Conservation (phyloP, 2,888 invertebrate genomes). For the Itoplectis maculator region DNA sequence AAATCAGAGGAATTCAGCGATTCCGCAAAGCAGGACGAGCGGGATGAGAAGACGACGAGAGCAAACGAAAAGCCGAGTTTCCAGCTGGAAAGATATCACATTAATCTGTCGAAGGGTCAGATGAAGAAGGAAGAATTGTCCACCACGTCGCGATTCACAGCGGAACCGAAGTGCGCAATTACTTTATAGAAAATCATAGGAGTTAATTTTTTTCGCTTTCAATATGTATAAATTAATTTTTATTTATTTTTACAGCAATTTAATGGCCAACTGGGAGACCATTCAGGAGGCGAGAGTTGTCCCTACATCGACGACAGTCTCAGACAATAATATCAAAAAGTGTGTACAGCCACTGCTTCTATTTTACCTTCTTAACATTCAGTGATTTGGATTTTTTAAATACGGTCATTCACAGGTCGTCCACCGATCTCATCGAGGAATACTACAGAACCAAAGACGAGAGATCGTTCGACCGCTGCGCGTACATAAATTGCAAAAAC, state of each 20-base stretch:
- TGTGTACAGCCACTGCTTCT: neutral
- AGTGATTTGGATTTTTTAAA: neutral
- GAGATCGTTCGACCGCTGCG: conserved; percentile 25
- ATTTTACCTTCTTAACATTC: neutral
- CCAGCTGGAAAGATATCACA: neutral
- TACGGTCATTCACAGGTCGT: neutral
- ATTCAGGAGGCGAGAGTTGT: conserved; percentile 23
- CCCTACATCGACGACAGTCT: neutral
- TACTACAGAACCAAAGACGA: conserved; percentile 33
- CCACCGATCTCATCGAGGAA: neutral
- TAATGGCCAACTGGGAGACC: neutral
- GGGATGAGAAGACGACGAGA: neutral
- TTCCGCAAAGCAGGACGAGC: neutral
- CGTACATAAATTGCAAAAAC: conserved; percentile 31
- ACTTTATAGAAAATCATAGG: neutral
- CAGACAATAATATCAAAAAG: conserved; percentile 5
- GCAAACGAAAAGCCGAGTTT: neutral
- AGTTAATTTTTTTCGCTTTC: no score
- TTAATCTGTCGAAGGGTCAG: neutral
- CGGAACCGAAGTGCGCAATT: conserved; percentile 4
- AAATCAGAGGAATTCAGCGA: neutral
- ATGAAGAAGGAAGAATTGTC: neutral
- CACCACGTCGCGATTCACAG: neutral
- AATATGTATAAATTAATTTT: neutral
- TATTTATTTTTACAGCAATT: neutral